These are phyloP conservation scores for Pseudorhiza aurosa DNA, from an alignment of 30 jellyfish, hydroid and myxozoan species.

Conservation along the genomic window DNA sequence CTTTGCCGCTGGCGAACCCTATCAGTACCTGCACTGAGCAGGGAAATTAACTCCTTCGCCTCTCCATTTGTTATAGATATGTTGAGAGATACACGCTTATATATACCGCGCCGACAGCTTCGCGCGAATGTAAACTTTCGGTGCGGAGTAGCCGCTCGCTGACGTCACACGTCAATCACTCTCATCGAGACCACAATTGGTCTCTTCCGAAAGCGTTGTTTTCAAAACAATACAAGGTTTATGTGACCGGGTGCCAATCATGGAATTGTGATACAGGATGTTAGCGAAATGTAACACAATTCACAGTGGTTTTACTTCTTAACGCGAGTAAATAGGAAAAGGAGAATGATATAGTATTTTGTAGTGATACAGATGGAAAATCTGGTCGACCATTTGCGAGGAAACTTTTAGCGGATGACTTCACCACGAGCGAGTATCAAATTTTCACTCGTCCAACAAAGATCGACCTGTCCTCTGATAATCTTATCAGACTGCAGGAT, in stretches of 20 bases:
- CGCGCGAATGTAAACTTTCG: too few relatives aligned
- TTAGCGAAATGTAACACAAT: constrained; percentile 44
- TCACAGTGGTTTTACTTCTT: constrained; percentile 8
- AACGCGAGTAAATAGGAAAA: neutral
- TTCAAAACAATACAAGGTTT: constrained; percentile 55
- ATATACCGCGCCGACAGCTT: too few relatives aligned
- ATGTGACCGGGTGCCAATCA: constrained; percentile 61
- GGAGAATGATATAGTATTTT: neutral
- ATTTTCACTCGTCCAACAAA: constrained; percentile 5
- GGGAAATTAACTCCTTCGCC: too few relatives aligned
- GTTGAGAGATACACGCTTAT: too few relatives aligned
- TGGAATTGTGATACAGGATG: constrained; percentile 52
- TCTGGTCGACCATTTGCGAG: neutral
- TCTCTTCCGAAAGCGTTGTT: constrained; percentile 49
- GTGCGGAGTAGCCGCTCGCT: neutral
- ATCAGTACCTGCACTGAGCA: too few relatives aligned
- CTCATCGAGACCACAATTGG: constrained; percentile 24
- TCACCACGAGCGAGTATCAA: constrained; percentile 40
- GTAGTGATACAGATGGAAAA: too few relatives aligned
- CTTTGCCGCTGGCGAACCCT: too few relatives aligned
- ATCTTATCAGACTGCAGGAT: neutral
- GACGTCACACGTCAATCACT: constrained; percentile 39
- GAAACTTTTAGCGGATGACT: too few relatives aligned
- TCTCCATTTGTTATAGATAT: too few relatives aligned
- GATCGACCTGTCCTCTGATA: constrained; percentile 7